These are phyloP conservation scores for Eueides isabella DNA, from an alignment of 1,140 invertebrate genomes.

Conservation along the genomic window DNA sequence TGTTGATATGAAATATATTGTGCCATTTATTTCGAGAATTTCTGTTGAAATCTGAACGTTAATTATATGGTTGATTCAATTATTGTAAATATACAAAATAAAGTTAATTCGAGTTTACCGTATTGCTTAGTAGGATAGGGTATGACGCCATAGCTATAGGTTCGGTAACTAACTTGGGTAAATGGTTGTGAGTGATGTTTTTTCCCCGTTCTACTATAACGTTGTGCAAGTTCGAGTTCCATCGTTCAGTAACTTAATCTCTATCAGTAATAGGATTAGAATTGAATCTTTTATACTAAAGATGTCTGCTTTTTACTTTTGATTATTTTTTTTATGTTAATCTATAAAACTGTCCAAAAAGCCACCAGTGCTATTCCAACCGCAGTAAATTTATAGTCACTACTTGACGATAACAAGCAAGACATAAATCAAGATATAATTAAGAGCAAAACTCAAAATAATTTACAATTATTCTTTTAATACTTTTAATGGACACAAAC, in stretches of 20 bases:
- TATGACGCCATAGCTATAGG: neutral
- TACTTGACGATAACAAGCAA: too few species aligned
- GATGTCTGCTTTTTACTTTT: too few species aligned
- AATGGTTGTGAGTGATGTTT: too few species aligned
- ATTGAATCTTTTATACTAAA: too few species aligned
- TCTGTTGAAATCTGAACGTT: neutral
- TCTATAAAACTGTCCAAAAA: too few species aligned
- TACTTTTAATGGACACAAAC: neutral
- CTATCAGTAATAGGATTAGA: too few species aligned
- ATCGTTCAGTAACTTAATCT: too few species aligned
- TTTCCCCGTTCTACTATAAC: too few species aligned
- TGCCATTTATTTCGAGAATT: slow-evolving; percentile 12
- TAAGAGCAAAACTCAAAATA: neutral
- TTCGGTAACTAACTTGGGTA: neutral
- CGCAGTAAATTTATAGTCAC: too few species aligned
- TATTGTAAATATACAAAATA: neutral
- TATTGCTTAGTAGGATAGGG: neutral
- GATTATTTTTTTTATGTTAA: too few species aligned
- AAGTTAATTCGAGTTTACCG: neutral
- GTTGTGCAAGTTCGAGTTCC: too few species aligned
- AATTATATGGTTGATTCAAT: neutral
- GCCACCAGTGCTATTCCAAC: too few species aligned
- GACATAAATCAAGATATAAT: neutral
- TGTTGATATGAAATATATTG: slow-evolving; percentile 16
- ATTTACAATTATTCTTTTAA: neutral